These are phyloP conservation scores for Chloroceryle aenea DNA, from an alignment of 2,113 vertebrate species.

Conservation along the genomic window DNA sequence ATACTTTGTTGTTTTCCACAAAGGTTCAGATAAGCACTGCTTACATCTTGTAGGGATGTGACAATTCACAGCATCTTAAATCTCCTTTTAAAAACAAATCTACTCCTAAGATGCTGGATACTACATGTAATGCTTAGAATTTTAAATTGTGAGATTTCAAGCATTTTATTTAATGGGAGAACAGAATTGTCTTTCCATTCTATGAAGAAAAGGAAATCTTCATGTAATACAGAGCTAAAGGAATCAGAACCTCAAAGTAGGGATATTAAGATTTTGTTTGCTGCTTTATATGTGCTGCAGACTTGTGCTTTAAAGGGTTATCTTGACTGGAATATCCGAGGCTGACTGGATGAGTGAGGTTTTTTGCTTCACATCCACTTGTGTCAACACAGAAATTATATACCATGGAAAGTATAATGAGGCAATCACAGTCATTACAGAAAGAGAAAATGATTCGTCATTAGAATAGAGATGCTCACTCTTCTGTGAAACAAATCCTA, in stretches of 20 bases:
- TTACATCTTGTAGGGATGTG: not conserved
- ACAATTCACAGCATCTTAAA: not conserved
- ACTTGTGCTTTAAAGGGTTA: not conserved
- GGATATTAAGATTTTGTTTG: not conserved
- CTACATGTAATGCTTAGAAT: not conserved
- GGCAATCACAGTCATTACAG: slow-evolving; percentile 26
- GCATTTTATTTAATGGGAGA: not conserved
- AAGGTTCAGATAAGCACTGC: not conserved
- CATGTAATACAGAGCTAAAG: not conserved
- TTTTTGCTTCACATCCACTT: not conserved
- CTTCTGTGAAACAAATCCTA: slow-evolving; percentile 33
- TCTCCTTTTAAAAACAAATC: not conserved
- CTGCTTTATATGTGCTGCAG: not conserved
- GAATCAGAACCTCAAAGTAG: not conserved
- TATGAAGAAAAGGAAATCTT: not conserved
- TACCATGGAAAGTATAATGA: slow-evolving; percentile 35
- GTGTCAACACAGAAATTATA: slow-evolving; percentile 53
- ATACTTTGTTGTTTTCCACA: not conserved
- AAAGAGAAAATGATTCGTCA: slow-evolving; percentile 43
- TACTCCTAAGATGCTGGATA: not conserved
- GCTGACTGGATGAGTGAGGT: slow-evolving; percentile 34
- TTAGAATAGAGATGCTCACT: slow-evolving; percentile 31
- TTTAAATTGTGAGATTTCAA: not conserved
- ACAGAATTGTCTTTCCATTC: not conserved
- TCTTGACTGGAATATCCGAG: not conserved